Evolutionary conservation across 2,888 invertebrate genomes (phyloP).

Genomic region (Himalopsyche japonica): DNA sequence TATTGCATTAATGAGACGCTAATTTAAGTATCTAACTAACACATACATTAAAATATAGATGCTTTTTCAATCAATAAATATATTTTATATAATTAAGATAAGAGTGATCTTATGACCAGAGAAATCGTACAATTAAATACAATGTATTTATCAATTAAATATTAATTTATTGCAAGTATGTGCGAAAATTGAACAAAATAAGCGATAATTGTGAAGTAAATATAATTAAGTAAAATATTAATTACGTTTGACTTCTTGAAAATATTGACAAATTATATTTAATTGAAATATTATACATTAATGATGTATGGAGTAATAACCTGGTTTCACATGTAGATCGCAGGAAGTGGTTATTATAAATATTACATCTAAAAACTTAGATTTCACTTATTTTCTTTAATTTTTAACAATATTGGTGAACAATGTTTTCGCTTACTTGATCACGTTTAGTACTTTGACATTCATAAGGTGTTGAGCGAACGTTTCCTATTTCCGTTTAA

Average conservation of each 20-base stretch:
- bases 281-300: neutral
- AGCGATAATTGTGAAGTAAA: no score
- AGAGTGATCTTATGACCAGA: neutral
- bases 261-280: no score
- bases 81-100: neutral
- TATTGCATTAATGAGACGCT: neutral
- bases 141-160: no score
- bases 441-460: conserved; percentile 15
- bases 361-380: neutral
- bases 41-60: neutral
- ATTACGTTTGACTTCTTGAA: no score
- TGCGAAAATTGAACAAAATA: no score
- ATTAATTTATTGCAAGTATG: no score
- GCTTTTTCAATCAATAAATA: neutral
- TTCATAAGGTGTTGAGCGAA: conserved; percentile 29
- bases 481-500: conserved; percentile 35
- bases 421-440: neutral
- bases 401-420: neutral
- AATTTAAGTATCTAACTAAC: neutral
- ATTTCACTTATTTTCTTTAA: neutral
- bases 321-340: no score
- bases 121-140: no score
- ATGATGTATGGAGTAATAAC: neutral
- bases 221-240: no score
- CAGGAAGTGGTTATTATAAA: neutral